Conservation (phyloP, 30 jellyfish, hydroid and myxozoan genomes). For the Rhopilema esculentum region DNA sequence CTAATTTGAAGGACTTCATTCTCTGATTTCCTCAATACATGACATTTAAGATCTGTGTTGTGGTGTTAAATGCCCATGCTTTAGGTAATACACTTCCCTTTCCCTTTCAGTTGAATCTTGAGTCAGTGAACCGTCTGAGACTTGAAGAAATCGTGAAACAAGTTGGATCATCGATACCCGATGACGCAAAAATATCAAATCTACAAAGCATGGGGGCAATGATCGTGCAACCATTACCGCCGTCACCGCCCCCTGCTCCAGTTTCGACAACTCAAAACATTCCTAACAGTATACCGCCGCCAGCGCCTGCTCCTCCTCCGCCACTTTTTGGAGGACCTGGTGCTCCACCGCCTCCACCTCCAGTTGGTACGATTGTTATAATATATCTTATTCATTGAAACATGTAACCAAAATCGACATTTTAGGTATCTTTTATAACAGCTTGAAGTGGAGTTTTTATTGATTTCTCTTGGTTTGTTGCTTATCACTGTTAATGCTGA, state of each 20-base stretch:
- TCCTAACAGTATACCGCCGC: conserved; percentile 75
- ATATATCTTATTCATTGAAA: no score
- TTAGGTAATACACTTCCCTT: no score
- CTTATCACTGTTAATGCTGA: no score
- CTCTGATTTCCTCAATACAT: no score
- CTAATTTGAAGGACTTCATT: no score
- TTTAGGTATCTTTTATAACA: no score
- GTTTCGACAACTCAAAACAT: conserved; percentile 44
- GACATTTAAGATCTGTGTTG: no score
- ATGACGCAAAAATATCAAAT: conserved; percentile 95
- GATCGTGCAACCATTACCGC: conserved; percentile 71
- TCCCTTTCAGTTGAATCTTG: conserved; percentile 76
- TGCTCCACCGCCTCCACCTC: conserved; percentile 89
- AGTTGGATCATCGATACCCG: conserved; percentile 95
- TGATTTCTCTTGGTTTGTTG: no score
- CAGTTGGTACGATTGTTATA: conserved; percentile 59
- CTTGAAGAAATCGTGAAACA: conserved; percentile 95
- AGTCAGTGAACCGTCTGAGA: conserved; percentile 76
- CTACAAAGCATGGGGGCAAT: conserved; percentile 94
- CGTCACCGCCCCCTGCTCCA: conserved; percentile 66
- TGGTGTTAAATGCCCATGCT: no score
- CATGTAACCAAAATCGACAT: no score
- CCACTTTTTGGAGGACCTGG: conserved; percentile 85
- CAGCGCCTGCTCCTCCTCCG: conserved; percentile 89
- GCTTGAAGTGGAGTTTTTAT: no score